Conservation (phyloP, 2,888 invertebrate genomes). For the Uloborus plumipes region DNA sequence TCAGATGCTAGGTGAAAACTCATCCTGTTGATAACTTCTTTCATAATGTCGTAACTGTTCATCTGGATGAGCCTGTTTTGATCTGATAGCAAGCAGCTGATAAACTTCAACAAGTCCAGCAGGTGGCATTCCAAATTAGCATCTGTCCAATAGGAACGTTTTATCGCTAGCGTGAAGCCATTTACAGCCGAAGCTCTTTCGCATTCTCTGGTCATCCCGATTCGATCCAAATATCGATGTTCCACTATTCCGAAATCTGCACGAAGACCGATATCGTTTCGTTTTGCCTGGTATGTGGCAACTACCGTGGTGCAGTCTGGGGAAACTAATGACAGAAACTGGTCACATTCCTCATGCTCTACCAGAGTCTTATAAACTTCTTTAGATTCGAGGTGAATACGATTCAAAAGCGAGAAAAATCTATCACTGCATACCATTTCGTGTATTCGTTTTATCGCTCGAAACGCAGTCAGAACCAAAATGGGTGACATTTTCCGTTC, state of each 20-base stretch:
- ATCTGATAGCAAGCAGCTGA: not conserved
- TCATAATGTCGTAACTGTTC: slow-evolving; percentile 21
- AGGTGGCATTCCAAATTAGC: slow-evolving; percentile 25
- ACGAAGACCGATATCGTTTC: not conserved
- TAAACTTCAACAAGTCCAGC: slow-evolving; percentile 19
- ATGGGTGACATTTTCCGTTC: not conserved
- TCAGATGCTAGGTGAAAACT: slow-evolving; percentile 19
- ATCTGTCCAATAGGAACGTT: slow-evolving; percentile 2
- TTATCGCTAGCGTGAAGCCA: slow-evolving; percentile 8
- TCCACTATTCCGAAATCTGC: slow-evolving; percentile 36
- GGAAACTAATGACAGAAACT: not conserved
- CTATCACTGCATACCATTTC: slow-evolving; percentile 5
- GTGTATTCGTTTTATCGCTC: slow-evolving; percentile 27
- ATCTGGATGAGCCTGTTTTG: slow-evolving; percentile 10
- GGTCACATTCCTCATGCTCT: slow-evolving; percentile 20
- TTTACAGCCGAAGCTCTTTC: slow-evolving; percentile 19
- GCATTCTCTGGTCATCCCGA: slow-evolving; percentile 9
- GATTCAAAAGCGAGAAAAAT: slow-evolving; percentile 3
- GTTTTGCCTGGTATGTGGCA: slow-evolving; percentile 22
- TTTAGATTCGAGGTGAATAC: not conserved
- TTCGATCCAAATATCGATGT: not conserved
- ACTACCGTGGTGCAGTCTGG: not conserved
- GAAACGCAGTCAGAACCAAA: slow-evolving; percentile 3
- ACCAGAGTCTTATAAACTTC: slow-evolving; percentile 12
- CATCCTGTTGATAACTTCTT: slow-evolving; percentile 23